These are phyloP conservation scores for Galleria mellonella DNA, from an alignment of 1,140 invertebrate species.

Conservation along the genomic window DNA sequence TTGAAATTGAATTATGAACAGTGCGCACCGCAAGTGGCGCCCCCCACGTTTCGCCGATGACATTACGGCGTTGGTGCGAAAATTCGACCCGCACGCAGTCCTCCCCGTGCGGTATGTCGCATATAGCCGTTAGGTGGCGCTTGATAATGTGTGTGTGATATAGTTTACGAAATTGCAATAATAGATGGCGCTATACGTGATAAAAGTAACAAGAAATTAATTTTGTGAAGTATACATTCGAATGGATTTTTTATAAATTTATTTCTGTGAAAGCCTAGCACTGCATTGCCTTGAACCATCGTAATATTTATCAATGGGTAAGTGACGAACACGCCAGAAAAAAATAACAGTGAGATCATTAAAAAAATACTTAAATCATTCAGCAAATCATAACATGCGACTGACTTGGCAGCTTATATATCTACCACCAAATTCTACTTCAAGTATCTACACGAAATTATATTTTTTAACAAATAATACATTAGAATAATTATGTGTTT, in stretches of 20 bases:
- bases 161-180: slow-evolving; percentile 25
- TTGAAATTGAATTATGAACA: slow-evolving; percentile 62
- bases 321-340: too few relatives aligned
- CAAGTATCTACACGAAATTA: too few relatives aligned
- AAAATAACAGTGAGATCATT: too few relatives aligned
- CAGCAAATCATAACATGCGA: too few relatives aligned
- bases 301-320: neutral
- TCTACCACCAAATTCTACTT: too few relatives aligned
- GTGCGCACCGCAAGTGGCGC: slow-evolving; percentile 80
- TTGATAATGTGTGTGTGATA: slow-evolving; percentile 45
- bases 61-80: slow-evolving; percentile 82
- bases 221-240: neutral
- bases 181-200: slow-evolving; percentile 40
- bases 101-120: slow-evolving; percentile 67
- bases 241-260: neutral
- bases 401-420: too few relatives aligned
- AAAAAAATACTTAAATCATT: too few relatives aligned
- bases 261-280: slow-evolving; percentile 20
- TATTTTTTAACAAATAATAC: too few relatives aligned
- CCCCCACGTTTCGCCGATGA: slow-evolving; percentile 82
- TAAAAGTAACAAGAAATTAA: slow-evolving; percentile 1
- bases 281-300: slow-evolving; percentile 12
- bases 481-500: too few relatives aligned
- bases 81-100: slow-evolving; percentile 80
- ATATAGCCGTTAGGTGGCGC: slow-evolving; percentile 59